Evolutionary conservation across 2,113 vertebrate species (phyloP), one percentile per base, ranked within the genome.

Genomic region (Poecile atricapillus): DNA sequence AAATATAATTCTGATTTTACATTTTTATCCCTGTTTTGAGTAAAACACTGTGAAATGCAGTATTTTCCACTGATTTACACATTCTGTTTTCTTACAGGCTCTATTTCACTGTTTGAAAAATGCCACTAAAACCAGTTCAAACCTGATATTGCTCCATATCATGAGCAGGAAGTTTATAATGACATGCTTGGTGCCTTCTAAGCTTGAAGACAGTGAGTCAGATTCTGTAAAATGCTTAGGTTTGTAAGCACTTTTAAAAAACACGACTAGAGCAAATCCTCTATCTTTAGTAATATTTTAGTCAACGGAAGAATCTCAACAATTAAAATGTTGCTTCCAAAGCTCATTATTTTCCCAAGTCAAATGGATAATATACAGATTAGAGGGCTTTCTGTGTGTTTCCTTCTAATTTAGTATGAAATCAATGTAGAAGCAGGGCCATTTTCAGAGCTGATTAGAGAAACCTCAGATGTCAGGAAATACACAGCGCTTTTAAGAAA

Each of bases 391-490:
- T 83, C 41, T 17, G 11, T 67, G 27, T 30, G 0, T 90, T 89
- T 74, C 62, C 18, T 87, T 89, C 46, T 79, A 74, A 84, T 73
- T 86, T 65, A 86, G 56, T 17, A 92, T 80, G 47, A 91, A 92
- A 95, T 64, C 47, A 37, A 49, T 18, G 73, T 56, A 60, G 52
- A 75, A 47, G 56, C 50, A 7, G 11, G 47, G 16, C 43, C 44
- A 18, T 95, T 80, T 90, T 68, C 84, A 77, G 84, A 75, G 46
- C 15, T 86, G 71, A 88, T 96, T 92, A 94, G 97, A 94, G 75
- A 91, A 69, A 43, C 23, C n/a, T 78, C 25, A 49, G 37, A 78
- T 90, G 35, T 91, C 70, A 86, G 49, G 22, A 31, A 97, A 91
- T 71, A 73, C 56, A 91, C 1, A 50, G n/a, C 27, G 93, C 33